Base-by-base conservation (phyloP, 2,797 vertebrate species). In the Chaunax sp. region DNA sequence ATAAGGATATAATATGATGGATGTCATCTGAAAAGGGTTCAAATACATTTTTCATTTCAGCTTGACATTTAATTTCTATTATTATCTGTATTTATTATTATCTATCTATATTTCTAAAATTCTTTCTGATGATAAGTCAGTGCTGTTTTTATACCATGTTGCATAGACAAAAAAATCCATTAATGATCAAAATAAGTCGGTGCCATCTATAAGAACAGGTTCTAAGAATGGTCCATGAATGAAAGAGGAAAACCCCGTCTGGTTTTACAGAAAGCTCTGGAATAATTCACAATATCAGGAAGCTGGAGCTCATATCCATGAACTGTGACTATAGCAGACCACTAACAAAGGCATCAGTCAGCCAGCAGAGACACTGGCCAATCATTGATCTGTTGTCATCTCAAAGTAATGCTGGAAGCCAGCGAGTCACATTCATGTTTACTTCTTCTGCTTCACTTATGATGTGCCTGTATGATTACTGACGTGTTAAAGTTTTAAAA, bases 401-500 rank as follows among this genome's bases (percentile, higher is more conserved):
- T 28, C 3, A 49, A n/a, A 30, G 37, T 18, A 22, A 41, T 52
- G 22, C 54, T 40, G 1, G 46, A 70, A 61, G 69, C 44, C 53
- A 23, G 23, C 9, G 28, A 40, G 15, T 16, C 30, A 13, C 51
- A 66, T 69, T 77, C 19, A 72, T 23, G 59, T 58, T 69, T 18
- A 43, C 22, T 33, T 44, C 18, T 22, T 51, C 43, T 46, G 33
- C 20, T 23, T 70, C 71, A 67, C 10, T 52, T 20, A 44, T 50
- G 50, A 61, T 14, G 25, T 20, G 45, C 28, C n/a, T 30, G 40
- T 15, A 28, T 50, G 54, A 49, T 59, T 38, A 44, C 19, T 55
- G n/a, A 51, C 16, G 66, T 69, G 69, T 69, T 68, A 28, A 56
- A 45, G 56, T 35, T 28, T 40, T 52, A 37, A 67, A 66, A 75